Conservation (phyloP, 2,888 invertebrate genomes). For the Eupeodes luniger region DNA sequence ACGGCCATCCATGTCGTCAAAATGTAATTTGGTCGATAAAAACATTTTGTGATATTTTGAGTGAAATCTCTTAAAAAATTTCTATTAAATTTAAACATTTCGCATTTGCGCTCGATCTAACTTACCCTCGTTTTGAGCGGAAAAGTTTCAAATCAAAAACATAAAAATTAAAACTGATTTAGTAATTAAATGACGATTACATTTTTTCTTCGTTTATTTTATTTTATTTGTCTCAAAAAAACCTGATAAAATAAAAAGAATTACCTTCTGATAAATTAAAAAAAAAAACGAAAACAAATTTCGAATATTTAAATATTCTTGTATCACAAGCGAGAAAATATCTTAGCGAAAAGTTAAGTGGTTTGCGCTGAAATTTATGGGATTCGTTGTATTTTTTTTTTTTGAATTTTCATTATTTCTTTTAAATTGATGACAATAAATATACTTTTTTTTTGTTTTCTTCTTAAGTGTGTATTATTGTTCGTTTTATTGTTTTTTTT, state of each 20-base stretch:
- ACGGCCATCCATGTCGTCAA: background rate
- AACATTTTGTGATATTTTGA: background rate
- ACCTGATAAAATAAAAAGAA: constrained; percentile 25
- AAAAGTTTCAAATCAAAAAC: constrained; percentile 34
- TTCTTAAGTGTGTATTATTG: background rate
- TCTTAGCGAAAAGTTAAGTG: constrained; percentile 34
- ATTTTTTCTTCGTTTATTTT: background rate
- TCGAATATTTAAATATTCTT: constrained; percentile 9
- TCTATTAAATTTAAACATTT: constrained; percentile 5
- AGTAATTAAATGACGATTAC: background rate
- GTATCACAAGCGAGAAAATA: background rate
- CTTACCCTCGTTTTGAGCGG: constrained; percentile 1
- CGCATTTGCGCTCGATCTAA: background rate
- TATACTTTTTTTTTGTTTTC: constrained; percentile 13
- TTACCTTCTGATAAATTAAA: constrained; percentile 53
- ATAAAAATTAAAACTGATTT: constrained; percentile 4
- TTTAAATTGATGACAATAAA: background rate
- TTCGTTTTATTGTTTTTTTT: background rate
- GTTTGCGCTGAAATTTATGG: constrained; percentile 21
- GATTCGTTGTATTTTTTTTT: background rate
- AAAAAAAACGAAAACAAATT: constrained; percentile 1
- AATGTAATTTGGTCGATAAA: constrained; percentile 40
- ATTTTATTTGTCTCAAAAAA: background rate
- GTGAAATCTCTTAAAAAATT: constrained; percentile 15
- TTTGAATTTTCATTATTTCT: constrained; percentile 28